Percentiles rank a stretch among this genome's conserved stretches.
Evolutionary conservation across 2,113 vertebrate genomes (phyloP).

Genomic region (Condylura cristata): DNA sequence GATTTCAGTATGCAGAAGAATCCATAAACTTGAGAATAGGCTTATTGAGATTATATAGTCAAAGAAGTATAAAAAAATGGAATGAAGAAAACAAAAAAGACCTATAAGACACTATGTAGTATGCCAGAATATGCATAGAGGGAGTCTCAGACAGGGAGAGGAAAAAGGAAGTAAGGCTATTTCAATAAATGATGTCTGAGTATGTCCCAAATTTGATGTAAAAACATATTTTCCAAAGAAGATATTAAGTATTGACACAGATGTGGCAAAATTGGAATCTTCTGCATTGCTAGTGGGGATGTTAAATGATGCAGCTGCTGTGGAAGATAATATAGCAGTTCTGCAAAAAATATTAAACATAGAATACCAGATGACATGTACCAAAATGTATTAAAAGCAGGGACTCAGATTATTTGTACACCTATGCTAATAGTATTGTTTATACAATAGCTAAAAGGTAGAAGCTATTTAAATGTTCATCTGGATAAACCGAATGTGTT

Average conservation of each 20-base stretch:
- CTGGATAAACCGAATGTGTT: neutral
- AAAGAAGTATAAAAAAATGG: neutral
- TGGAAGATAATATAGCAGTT: no score
- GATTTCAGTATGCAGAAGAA: neutral
- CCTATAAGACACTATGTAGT: neutral
- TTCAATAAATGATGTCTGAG: neutral
- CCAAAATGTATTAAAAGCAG: neutral
- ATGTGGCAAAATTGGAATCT: no score
- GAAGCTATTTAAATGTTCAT: neutral
- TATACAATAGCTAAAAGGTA: no score
- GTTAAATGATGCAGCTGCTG: no score
- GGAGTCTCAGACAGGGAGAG: neutral
- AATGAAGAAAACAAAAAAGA: slow-evolving; percentile 17
- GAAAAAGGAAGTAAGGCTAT: neutral
- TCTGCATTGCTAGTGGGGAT: no score
- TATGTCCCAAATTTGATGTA: no score
- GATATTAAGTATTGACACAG: neutral
- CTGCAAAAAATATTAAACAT: no score
- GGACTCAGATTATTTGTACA: neutral
- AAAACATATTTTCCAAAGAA: neutral
- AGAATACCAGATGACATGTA: neutral
- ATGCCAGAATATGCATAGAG: neutral
- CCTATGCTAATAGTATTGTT: no score
- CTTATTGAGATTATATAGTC: neutral
- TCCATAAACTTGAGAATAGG: neutral